A percentile compares a stretch with the other conserved stretches of the same genome.
Conservation (phyloP, 1,140 invertebrate species). For the Cydia fagiglandana region DNA sequence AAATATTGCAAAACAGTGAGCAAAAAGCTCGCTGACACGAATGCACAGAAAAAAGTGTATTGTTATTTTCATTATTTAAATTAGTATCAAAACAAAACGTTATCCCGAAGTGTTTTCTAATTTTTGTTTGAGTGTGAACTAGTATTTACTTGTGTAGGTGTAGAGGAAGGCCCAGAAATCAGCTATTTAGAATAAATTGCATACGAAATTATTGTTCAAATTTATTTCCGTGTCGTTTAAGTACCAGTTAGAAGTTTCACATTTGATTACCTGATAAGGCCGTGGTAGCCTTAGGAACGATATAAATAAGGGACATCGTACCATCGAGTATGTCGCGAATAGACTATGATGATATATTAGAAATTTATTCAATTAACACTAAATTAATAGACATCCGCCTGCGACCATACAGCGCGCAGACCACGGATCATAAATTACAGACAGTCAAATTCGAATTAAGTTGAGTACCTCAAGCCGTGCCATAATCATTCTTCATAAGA, state of each 20-base stretch:
- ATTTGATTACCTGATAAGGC: constrained; percentile 25
- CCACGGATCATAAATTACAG: constrained; percentile 58
- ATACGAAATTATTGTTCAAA: constrained; percentile 63
- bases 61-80: no score
- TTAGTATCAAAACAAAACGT: no score
- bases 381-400: constrained; percentile 54
- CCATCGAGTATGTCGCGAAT: constrained; percentile 19
- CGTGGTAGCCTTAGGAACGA: constrained; percentile 15
- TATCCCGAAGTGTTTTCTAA: no score
- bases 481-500: constrained; percentile 76
- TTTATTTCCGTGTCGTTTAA: constrained; percentile 60
- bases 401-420: constrained; percentile 22
- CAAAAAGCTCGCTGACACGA: no score
- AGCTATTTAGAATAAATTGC: constrained; percentile 51
- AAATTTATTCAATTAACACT: constrained; percentile 62
- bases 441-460: constrained; percentile 67
- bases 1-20: no score
- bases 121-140: constrained; percentile 32
- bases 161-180: constrained; percentile 52
- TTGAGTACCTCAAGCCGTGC: constrained; percentile 62
- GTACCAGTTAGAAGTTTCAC: constrained; percentile 48
- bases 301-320: constrained; percentile 25
- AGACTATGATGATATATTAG: constrained; percentile 33
- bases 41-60: no score
- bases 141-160: constrained; percentile 47